Evolutionary conservation across 2,797 vertebrate species (phyloP), one percentile per base, ranked within the genome.

Genomic region (Monodelphis domestica): DNA sequence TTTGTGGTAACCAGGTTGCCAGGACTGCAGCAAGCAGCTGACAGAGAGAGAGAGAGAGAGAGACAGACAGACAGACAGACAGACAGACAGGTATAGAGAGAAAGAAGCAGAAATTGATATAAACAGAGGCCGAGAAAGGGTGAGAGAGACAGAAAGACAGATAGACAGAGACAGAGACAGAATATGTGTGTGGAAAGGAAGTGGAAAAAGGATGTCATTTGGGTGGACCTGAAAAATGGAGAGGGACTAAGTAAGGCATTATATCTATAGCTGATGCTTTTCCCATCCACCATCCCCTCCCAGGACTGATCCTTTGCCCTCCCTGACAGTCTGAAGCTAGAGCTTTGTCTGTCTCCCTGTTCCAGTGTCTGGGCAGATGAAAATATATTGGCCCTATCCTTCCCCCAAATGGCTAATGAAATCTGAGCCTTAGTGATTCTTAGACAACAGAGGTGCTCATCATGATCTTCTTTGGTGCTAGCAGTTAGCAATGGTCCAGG

Each of bases 271-370:
- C n/a, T 17, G 3, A 1, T 7, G 17, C 15, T 38, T 10, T 84
- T 84, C 70, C 70, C 50, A 17, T 26, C 21, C 38, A 50, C 70
- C 70, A 84, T 26, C 0, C 7, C 24, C 21, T 84, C 70, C 24
- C 3, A 0, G n/a, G 2, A 26, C 24, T 0, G 0, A 45, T 26
- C 38, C 9, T 10, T 26, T 26, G 21, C 24, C 70, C 38, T 45
- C 70, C 70, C 70, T 4, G 9, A 50, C 3, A 4, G 38, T 70
- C 38, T 45, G 38, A 21, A 84, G 38, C 70, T 50, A 11, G 21
- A 45, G 38, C 21, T 84, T 9, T 1, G 21, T 84, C 70, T 9
- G 38, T 26, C 2, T 84, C 70, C 70, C 24, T 84, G 38, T 84
- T 26, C 24, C 70, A 10, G 10, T 84, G 2, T 50, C 70, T 45